Conservation (phyloP, 2,113 vertebrate species). For the Origma solitaria region DNA sequence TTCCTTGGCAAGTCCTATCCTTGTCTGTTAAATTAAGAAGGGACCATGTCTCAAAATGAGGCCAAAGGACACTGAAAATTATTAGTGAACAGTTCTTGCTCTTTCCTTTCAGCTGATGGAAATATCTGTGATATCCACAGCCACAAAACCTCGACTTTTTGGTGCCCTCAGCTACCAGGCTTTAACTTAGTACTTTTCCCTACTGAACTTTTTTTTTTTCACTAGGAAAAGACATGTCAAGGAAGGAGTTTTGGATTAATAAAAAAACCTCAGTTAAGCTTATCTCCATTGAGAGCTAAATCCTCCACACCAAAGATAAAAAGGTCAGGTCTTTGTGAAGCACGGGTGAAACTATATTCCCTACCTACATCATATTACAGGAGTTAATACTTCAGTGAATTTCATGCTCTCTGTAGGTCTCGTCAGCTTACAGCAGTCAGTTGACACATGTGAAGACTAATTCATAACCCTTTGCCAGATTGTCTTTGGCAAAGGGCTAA, state of each 20-base stretch:
- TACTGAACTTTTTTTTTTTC: not conserved
- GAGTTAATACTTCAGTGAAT: not conserved
- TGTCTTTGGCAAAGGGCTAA: not conserved
- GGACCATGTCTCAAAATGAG: not conserved
- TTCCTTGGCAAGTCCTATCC: not conserved
- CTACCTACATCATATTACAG: not conserved
- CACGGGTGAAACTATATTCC: not conserved
- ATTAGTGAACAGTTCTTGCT: not conserved
- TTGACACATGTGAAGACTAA: not conserved
- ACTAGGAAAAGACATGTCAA: not conserved
- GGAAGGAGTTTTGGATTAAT: not conserved
- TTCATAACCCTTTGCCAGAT: not conserved
- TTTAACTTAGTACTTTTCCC: not conserved
- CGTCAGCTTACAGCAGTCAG: not conserved
- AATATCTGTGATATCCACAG: not conserved
- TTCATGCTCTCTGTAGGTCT: not conserved
- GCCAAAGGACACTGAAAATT: not conserved
- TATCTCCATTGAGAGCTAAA: not conserved
- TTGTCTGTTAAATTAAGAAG: not conserved
- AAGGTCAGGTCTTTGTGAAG: not conserved
- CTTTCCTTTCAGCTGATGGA: not conserved
- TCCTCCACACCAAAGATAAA: not conserved
- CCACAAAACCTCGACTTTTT: not conserved
- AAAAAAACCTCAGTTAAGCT: not conserved
- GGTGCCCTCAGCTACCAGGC: not conserved